phyloP scores from a whole-genome alignment of 2,888 invertebrate species.

The Phaonia tiefii region DNA sequence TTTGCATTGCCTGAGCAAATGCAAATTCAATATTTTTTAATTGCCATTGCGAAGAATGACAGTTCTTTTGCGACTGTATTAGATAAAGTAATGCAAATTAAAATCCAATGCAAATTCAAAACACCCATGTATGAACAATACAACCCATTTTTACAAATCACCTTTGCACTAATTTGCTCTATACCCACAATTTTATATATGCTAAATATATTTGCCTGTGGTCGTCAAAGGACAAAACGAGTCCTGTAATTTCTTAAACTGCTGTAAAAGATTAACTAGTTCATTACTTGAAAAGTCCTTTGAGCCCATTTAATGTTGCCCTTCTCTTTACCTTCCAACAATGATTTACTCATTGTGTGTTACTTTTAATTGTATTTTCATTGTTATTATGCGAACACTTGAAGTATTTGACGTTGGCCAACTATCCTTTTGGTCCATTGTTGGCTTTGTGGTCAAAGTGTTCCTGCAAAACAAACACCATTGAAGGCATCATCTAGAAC shows the following conservation, averaged over 20 bases:
- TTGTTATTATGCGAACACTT: slow-evolving; percentile 17
- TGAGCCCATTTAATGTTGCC: neutral
- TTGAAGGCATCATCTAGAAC: neutral
- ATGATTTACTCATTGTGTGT: slow-evolving; percentile 14
- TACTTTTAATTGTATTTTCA: slow-evolving; percentile 20
- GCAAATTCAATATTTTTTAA: no score
- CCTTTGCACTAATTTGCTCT: no score
- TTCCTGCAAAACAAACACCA: neutral
- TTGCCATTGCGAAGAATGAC: no score
- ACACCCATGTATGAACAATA: no score
- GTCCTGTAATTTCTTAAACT: neutral
- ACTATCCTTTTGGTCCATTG: neutral
- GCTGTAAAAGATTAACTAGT: neutral
- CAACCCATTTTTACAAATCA: no score
- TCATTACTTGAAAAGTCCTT: neutral
- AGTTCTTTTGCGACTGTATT: no score
- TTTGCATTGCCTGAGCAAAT: no score
- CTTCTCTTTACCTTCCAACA: neutral
- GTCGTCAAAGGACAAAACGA: neutral
- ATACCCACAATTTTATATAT: no score
- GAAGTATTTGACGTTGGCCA: slow-evolving; percentile 9
- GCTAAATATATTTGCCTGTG: neutral
- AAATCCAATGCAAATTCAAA: no score
- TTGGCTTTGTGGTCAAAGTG: slow-evolving; percentile 8
- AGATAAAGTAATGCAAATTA: no score